Evolutionary conservation across 2,113 vertebrate species (phyloP), one percentile per base, ranked within the genome.

Genomic region (Brachionichthys hirsutus): DNA sequence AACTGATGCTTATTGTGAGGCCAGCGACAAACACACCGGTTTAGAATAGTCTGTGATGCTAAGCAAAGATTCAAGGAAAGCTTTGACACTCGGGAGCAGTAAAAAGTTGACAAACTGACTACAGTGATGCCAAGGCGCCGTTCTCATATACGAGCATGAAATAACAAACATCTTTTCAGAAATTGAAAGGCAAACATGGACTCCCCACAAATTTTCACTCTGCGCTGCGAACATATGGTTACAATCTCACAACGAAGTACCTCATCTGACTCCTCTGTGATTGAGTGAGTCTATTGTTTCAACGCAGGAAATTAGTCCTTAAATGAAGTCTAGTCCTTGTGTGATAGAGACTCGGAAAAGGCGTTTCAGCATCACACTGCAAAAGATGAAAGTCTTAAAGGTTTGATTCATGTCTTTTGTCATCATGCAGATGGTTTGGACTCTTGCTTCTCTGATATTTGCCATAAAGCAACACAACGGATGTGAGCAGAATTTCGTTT

Each of bases 301-400:
- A 81, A 77, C 72, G 47, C 64, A 65, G 70, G 74, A 72, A 82
- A 81, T 87, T 86, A 70, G 67, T 62, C 67, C 65, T 87, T 84
- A 78, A 69, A 86, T 81, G 62, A 80, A 70, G 74, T 81, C 38
- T 84, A 85, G 75, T 68, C 45, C 65, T 20, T 61, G 77, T 84
- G 73, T 78, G 78, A 90, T 69, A 68, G 83, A 79, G 85, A 68
- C 67, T 79, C n/a, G 73, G 73, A 76, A 83, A 85, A 78, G 86
- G 3, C 12, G 36, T 38, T 38, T 10, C 9, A 38, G 36, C 3
- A 38, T 11, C 88, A 81, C 18, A 41, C 4, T 20, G 12, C 35
- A 41, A 36, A n/a, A 30, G 24, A 30, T 30, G 4, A 30, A 30
- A 30, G 24, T 30, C 24, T 30, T 30, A 30, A 30, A 30, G 24